Base-by-base conservation (phyloP, 1,140 invertebrate species). In the Calycopis cecrops region DNA sequence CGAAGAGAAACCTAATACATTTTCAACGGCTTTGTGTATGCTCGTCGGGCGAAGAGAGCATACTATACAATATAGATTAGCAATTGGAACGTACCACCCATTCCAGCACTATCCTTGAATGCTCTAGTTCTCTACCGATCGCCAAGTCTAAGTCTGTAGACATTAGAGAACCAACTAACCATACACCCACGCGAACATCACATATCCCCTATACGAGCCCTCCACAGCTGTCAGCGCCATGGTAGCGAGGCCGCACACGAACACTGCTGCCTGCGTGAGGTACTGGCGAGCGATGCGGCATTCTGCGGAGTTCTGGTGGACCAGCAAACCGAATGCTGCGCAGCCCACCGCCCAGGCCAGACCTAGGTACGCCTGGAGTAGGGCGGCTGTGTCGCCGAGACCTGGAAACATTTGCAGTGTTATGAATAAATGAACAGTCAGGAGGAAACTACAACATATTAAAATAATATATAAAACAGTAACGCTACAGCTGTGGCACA, bases 231-330 rank as follows among this genome's bases (percentile, higher is more conserved):
- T 94, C n/a, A 96, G 91, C 2, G 94, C 93, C 63, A 97, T 88
- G 9, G 95, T 94, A 14, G 93, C 93, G 8, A 93, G 85, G n/a
- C 90, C 94, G 82, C 93, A 94, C 79, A 94, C 93, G 67, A 94
- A 94, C 11, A 92, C 91, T 4, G 93, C 93, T 1, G 92, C 93
- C 80, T 93, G 92, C 48, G 93, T 94, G 0, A 97, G 89, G 77
- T 97, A 96, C 74, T 97, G 95, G 17, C 95, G 85, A 0, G 94
- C 95, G 48, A 97, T 96, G 44, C 94, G 89, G 74, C 95, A 97
- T 71, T 97, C 94, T 9, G 92, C 92, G 44, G 92, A 95, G 67
- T 95, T 95, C 71, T 94, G 92, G 2, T 96, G 91, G 0, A 96
- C 93, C 21, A 97, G 88, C 50, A 94, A 89, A 12, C 96, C 96